Percentiles rank a stretch among this genome's conserved stretches.
Evolutionary conservation across 2,797 vertebrate species (phyloP).

Genomic region (Darevskia mixta): DNA sequence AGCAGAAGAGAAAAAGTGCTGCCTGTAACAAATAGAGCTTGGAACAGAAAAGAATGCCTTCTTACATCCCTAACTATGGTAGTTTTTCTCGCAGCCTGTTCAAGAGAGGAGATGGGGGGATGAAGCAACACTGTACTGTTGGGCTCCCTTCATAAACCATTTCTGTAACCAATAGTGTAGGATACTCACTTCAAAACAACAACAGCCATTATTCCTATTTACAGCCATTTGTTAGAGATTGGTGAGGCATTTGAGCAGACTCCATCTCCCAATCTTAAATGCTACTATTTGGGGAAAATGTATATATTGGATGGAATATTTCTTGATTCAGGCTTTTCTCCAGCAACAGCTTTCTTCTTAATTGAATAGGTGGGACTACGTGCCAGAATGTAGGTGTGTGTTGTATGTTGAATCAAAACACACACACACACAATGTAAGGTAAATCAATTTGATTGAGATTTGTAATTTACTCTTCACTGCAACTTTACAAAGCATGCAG

Average conservation of each 20-base stretch:
- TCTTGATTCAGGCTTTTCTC: not conserved
- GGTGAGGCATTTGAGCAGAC: constrained; percentile 7
- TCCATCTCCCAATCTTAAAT: not conserved
- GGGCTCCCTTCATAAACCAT: not conserved
- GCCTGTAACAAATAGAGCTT: no score
- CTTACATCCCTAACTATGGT: no score
- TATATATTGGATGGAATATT: not conserved
- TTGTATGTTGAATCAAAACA: constrained; percentile 70
- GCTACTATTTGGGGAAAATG: constrained; percentile 2
- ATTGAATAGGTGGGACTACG: not conserved
- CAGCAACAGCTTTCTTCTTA: constrained; percentile 3
- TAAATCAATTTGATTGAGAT: not conserved
- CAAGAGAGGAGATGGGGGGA: not conserved
- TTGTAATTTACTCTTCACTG: constrained; percentile 58
- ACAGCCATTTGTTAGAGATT: not conserved
- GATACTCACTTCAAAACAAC: no score
- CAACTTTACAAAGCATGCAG: constrained; percentile 57
- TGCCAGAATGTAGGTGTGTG: constrained; percentile 27
- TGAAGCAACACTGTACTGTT: not conserved
- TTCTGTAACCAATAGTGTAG: not conserved
- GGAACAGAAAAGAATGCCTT: no score
- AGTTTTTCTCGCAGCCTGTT: not conserved
- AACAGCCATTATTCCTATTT: not conserved
- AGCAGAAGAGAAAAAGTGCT: no score
- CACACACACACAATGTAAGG: not conserved